Evolutionary conservation across 2,888 invertebrate genomes (phyloP), one percentile per base, ranked within the genome.

Genomic region (Monochamus alternatus): DNA sequence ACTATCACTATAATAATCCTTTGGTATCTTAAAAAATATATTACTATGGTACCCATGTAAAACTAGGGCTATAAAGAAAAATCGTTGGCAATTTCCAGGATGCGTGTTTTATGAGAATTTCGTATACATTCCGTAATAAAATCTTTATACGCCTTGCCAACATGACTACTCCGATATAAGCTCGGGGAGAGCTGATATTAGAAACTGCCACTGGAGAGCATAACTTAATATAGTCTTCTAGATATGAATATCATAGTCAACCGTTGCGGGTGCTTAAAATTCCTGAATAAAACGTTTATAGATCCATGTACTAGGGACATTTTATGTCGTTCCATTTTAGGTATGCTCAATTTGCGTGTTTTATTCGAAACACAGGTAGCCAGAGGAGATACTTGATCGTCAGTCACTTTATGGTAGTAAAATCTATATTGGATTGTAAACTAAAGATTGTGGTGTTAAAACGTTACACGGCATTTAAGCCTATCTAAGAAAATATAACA

Each of bases 221-320:
- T 77, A 78, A 80, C 70, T 77, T 78, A 75, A 80, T 80, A 78
- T 80, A 38, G 77, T 75, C 69, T 62, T 60, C 76, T 75, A 76
- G 76, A 73, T 73, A 78, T 74, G 30, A 59, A 58, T 60, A 76
- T 77, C 73, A 71, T 38, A 62, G 70, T 30, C 38, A 60, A 22
- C 64, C 44, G 12, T 64, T 47, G 22, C 8, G 9, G 22, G 58
- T 43, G 7, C 55, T 68, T 58, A 68, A 59, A 58, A 43, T 44
- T 38, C 30, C 9, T 8, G 9, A 14, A 38, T 58, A 38, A 7
- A 43, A 43, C 59, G 14, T 68, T 68, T 68, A 68, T 58, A 68
- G 68, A 12, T 68, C 59, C 12, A 68, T 38, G 38, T 68, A 32
- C 55, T 55, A 32, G 66, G 38, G 30, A 44, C 44, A 14, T 68